Evolutionary conservation across 1,140 invertebrate species (phyloP).

Genomic region (Drosophila eugracilis): DNA sequence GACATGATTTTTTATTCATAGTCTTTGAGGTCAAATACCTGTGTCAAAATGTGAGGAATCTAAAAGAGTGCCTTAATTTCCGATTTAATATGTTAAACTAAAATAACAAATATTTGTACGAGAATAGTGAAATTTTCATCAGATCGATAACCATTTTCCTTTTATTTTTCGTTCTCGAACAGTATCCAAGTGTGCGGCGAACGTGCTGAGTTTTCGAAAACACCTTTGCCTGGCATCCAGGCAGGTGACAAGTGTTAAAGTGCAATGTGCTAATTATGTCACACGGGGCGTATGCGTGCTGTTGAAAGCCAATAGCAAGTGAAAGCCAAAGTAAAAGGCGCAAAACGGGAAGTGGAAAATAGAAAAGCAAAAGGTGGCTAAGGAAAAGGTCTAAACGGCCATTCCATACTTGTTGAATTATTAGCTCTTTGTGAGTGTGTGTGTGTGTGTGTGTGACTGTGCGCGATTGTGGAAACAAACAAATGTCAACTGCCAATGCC

Average conservation of each 20-base stretch:
- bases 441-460: constrained; percentile 2
- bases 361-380: constrained; percentile 32
- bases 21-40: too few relatives aligned
- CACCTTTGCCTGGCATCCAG: constrained; percentile 1
- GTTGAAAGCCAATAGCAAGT: constrained; percentile 58
- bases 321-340: constrained; percentile 41
- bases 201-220: constrained; percentile 1
- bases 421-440: constrained; percentile 15
- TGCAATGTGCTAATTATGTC: constrained; percentile 82
- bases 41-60: too few relatives aligned
- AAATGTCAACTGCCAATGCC: constrained; percentile 59
- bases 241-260: constrained; percentile 56
- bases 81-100: too few relatives aligned
- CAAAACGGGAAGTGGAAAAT: constrained; percentile 27
- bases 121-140: not conserved
- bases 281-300: constrained; percentile 70
- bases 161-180: not conserved
- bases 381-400: constrained; percentile 36
- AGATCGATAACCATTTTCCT: too few relatives aligned
- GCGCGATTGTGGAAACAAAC: constrained; percentile 8
- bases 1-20: too few relatives aligned
- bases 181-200: not conserved
- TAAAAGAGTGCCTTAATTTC: too few relatives aligned
- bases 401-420: constrained; percentile 72
- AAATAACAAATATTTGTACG: too few relatives aligned